These are phyloP conservation scores for Drosophila pseudoobscura DNA, from an alignment of 1,140 invertebrate species.

Conservation along the genomic window DNA sequence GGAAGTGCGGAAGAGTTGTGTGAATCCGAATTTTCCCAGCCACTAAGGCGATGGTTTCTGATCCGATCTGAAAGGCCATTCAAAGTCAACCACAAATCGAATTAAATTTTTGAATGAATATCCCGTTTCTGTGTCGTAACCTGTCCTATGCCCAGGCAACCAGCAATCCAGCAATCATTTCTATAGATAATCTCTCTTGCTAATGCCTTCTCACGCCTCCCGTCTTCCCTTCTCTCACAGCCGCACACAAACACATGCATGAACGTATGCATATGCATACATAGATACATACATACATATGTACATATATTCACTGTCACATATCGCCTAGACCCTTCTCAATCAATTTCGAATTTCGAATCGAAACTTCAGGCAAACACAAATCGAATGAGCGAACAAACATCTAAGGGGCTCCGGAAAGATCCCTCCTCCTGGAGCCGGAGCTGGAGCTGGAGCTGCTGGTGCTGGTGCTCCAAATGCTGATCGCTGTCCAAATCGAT, in stretches of 20 bases:
- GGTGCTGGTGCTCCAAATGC: slow-evolving; percentile 66
- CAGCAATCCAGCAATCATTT: slow-evolving; percentile 25
- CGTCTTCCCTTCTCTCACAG: slow-evolving; percentile 17
- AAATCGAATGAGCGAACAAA: slow-evolving; percentile 55
- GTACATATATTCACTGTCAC: slow-evolving; percentile 55
- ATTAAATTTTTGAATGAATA: slow-evolving; percentile 39
- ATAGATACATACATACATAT: too few relatives aligned
- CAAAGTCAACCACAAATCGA: slow-evolving; percentile 35
- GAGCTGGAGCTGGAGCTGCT: slow-evolving; percentile 2
- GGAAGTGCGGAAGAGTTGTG: too few relatives aligned
- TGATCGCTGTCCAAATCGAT: slow-evolving; percentile 77
- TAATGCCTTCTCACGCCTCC: slow-evolving; percentile 54
- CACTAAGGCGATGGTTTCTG: slow-evolving; percentile 13
- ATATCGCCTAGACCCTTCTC: slow-evolving; percentile 68
- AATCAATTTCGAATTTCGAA: slow-evolving; percentile 64
- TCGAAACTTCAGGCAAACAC: slow-evolving; percentile 55
- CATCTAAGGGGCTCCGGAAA: slow-evolving; percentile 67
- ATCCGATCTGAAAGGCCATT: slow-evolving; percentile 29
- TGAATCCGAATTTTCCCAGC: slow-evolving; percentile 1
- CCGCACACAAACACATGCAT: slow-evolving; percentile 12
- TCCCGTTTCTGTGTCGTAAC: slow-evolving; percentile 26
- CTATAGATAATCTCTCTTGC: slow-evolving; percentile 42
- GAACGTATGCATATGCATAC: too few relatives aligned
- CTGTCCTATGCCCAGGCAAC: slow-evolving; percentile 22
- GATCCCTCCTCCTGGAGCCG: slow-evolving; percentile 29